Base-by-base conservation (phyloP, 2,888 invertebrate species). In the Synanthedon vespiformis region DNA sequence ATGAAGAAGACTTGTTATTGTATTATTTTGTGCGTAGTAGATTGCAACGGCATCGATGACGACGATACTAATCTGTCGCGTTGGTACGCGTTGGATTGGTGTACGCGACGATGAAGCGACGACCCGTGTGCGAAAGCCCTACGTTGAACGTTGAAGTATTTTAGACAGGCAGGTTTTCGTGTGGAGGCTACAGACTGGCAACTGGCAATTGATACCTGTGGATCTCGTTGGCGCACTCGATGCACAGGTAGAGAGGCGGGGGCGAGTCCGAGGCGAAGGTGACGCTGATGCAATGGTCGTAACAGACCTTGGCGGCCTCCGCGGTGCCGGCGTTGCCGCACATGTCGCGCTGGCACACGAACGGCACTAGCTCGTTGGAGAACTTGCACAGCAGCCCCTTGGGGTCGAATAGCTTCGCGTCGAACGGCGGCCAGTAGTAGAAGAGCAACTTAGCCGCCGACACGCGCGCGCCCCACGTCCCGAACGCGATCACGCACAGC, bases 391-490 rank as follows among this genome's bases (percentile, higher is more conserved):
- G 92, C 54, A 96, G 89, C 2, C 94, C 94, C 68, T 95, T 94
- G 53, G 96, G 89, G 74, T 98, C 98, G 66, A 96, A 95, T 5
- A 97, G 90, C 70, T 95, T 95, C 22, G 97, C 95, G 80, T 98
- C 97, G 68, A 99, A 94, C 3, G 98, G 95, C 4, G 99, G 99
- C 98, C 99, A 99, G 80, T 99, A 99, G 88, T 98, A 97, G 85
- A 99, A 99, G 51, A 99, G 90, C 44, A 99, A 89, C 83, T 98
- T 97, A 52, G 97, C 97, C 1, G 99, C 99, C 0, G 97, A 96
- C n/a, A 96, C 92, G 51, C 98, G 88, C 0, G 98, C 95, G 51
- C 94, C 93, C 58, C 95, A 93, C 0, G 99, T 98, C 49, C 99
- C 99, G 80, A 98, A 96, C 11, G 99, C 98, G 59, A 99, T 95